Evolutionary conservation across 1,140 invertebrate species (phyloP).

Genomic region (Ptiloglossa arizonensis): DNA sequence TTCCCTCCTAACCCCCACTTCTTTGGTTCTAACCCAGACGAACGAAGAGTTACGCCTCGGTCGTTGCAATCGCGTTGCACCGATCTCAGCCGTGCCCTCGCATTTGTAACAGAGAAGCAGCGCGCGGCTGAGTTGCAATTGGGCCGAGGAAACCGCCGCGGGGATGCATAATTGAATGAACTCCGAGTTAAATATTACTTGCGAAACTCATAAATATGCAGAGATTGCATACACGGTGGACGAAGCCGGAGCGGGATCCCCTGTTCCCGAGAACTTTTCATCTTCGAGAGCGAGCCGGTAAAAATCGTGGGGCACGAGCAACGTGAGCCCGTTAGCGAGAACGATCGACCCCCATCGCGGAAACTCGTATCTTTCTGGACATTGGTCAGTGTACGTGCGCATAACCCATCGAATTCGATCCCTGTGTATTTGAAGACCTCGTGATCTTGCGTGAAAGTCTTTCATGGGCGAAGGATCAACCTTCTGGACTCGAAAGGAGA

Average conservation of each 20-base stretch:
- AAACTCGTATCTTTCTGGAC: no score
- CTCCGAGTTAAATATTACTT: conserved; percentile 43
- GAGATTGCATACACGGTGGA: neutral
- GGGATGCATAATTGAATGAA: conserved; percentile 49
- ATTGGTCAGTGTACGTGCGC: no score
- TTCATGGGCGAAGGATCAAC: no score
- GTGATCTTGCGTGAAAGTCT: no score
- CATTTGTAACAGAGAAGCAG: conserved; percentile 13
- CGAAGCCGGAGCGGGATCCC: neutral
- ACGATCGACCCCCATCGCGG: neutral
- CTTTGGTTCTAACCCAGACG: no score
- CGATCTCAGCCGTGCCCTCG: conserved; percentile 5
- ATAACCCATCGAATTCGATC: no score
- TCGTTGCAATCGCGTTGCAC: neutral
- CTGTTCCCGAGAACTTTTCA: conserved; percentile 15
- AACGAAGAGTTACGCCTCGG: neutral
- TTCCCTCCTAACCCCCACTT: no score
- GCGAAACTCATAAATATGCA: conserved; percentile 52
- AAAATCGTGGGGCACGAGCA: neutral
- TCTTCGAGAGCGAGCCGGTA: neutral
- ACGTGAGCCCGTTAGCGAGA: neutral
- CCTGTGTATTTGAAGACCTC: neutral
- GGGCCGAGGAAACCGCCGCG: conserved; percentile 33
- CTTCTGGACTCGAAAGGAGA: no score
- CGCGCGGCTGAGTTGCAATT: conserved; percentile 34